Evolutionary conservation across 2,113 vertebrate genomes (phyloP), one percentile per base, ranked within the genome.

Genomic region (Pyxicephalus adspersus): DNA sequence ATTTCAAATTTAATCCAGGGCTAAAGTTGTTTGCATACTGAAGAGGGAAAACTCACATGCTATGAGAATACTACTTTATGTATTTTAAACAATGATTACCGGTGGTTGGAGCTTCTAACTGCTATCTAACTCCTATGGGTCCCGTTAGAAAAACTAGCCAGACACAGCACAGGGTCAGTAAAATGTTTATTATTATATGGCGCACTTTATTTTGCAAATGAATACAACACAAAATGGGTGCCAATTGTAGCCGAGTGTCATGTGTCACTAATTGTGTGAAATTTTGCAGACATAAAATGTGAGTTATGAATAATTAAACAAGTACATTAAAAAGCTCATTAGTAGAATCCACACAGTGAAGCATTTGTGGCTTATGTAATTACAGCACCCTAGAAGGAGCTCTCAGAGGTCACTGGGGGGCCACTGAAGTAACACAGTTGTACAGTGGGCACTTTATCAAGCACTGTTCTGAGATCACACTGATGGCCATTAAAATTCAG

Each of bases 121-220:
- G 38, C 38, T 13, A 45, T 45, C 38, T 45, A 8, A 45, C 5
- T 7, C 9, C 34, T 38, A 38, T 7, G 38, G 38, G 38, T 13
- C 38, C 38, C 8, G 11, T 8, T 45, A 45, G 38, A 45, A 13
- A 13, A 0, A 13, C 2, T 9, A 13, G 38, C 51, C 28, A 22
- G 29, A 38, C 54, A 38, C 29, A 60, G 38, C 71, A 74, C 45
- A 65, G 60, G 1, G n/a, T 76, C 34, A 28, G 61, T n/a, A n/a
- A n/a, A n/a, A n/a, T n/a, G n/a, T n/a, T n/a, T n/a, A n/a, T n/a
- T n/a, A n/a, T n/a, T n/a, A n/a, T n/a, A n/a, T n/a, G n/a, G n/a
- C n/a, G n/a, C n/a, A n/a, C n/a, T 55, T 22, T 64, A 64, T 77
- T 52, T 76, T 76, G 58, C 58, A 76, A 76, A 54, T 64, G 55